Base-by-base conservation (phyloP, 2,113 vertebrate species). In the Amphiprion percula region DNA sequence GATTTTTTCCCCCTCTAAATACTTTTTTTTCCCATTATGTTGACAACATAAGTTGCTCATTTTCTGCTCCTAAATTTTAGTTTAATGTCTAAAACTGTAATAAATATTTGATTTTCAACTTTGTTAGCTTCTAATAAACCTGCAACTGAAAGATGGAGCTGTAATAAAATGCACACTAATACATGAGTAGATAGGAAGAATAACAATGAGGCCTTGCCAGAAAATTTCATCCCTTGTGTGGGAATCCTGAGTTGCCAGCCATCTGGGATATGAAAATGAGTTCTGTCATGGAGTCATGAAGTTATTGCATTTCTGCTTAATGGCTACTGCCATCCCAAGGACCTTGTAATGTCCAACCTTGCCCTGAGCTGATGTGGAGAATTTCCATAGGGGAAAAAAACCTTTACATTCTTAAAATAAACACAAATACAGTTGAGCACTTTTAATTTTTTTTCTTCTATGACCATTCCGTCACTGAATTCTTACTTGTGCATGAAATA, bases 61-160 rank as follows among this genome's bases (percentile, higher is more conserved):
- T 60, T 55, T 8, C 39, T 0, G 61, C 62, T 54, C 39, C 39
- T 62, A 33, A 37, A 39, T 79, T 59, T 53, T 4, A 41, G 15
- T 60, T 54, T 60, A 75, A 77, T 61, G 68, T 62, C 39, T 58
- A 12, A 24, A 80, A 58, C 46, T 66, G 62, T 72, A 56, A 15
- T 24, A 64, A 62, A 83, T 76, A 62, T 72, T 76, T 60, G 58
- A 80, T 77, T 76, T 80, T 10, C 28, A 49, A 28, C 33, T 52
- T 74, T 76, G 33, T 33, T 33, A 14, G 52, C 64, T 7, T 60
- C 23, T 49, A 59, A 50, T 53, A 62, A 76, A 60, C n/a, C 16
- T 33, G 21, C 1, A 30, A 69, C 28, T 46, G 50, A 24, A 68
- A 58, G 24, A 49, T 9, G 10, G 12, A 47, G 46, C 65, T 39